These are phyloP conservation scores for Drosophila ercepeae DNA, from an alignment of 1,140 invertebrate species.

Conservation along the genomic window DNA sequence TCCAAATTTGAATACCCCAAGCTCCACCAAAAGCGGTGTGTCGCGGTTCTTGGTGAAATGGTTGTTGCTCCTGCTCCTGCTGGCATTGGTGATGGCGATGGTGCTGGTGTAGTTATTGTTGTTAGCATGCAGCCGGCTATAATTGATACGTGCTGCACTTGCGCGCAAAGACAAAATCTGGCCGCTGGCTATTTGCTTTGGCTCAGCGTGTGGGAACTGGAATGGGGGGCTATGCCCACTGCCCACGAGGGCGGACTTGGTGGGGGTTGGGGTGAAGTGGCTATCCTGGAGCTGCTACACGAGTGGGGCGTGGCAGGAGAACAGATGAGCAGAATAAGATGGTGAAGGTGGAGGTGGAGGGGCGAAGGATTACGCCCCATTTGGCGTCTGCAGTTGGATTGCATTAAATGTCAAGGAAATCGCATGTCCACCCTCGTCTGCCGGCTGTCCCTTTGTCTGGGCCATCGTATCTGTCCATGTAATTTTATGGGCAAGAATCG, in stretches of 20 bases:
- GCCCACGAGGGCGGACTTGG: background rate
- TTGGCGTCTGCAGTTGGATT: constrained; percentile 69
- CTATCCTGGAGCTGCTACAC: constrained; percentile 50
- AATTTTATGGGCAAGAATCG: constrained; percentile 58
- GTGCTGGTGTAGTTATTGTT: constrained; percentile 43
- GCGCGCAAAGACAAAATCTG: constrained; percentile 78
- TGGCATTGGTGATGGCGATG: constrained; percentile 8
- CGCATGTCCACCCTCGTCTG: constrained; percentile 79
- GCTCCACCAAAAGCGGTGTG: constrained; percentile 34
- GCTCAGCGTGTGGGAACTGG: constrained; percentile 33
- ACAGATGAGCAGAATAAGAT: constrained; percentile 11
- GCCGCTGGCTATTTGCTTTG: constrained; percentile 72
- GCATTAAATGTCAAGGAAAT: constrained; percentile 79
- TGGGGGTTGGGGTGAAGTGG: constrained; percentile 6
- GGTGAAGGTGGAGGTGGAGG: constrained; percentile 11
- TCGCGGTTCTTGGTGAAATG: constrained; percentile 55
- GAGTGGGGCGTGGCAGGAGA: constrained; percentile 62
- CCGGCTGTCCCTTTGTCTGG: constrained; percentile 23
- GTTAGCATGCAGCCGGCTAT: constrained; percentile 44
- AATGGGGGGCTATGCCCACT: constrained; percentile 3
- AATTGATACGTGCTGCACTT: constrained; percentile 78
- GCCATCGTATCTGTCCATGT: constrained; percentile 30
- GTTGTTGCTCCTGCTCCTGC: constrained; percentile 11
- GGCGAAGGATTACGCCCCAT: constrained; percentile 53
- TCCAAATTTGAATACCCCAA: constrained; percentile 25